Evolutionary conservation across 2,888 invertebrate genomes (phyloP).

Genomic region (Anorthoa munda): DNA sequence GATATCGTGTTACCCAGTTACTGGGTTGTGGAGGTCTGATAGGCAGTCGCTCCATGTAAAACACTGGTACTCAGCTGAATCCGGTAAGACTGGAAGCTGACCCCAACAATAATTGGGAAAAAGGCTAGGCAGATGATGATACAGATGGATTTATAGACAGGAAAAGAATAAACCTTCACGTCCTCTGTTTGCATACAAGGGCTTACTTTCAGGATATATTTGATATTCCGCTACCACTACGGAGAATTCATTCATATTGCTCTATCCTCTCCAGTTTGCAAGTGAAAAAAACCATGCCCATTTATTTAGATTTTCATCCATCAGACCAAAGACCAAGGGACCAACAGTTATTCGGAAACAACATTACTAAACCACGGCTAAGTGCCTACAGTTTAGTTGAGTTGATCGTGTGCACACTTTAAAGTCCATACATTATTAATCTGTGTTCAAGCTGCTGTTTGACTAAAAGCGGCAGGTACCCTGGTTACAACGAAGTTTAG

Average conservation of each 20-base stretch:
- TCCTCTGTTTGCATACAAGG: background rate
- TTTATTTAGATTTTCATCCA: background rate
- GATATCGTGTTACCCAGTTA: too few species aligned
- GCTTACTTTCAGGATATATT: background rate
- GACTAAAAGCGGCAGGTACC: conserved; percentile 7
- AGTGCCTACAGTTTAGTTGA: background rate
- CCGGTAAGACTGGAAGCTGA: too few species aligned
- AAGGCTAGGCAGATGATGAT: too few species aligned
- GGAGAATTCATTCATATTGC: background rate
- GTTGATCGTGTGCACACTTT: conserved; percentile 1
- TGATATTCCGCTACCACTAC: background rate
- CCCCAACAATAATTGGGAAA: too few species aligned
- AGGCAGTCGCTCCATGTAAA: too few species aligned
- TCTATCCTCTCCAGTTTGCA: too few species aligned
- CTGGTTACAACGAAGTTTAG: conserved; percentile 15
- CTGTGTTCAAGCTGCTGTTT: conserved; percentile 17
- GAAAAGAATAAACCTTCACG: background rate
- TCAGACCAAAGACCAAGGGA: background rate
- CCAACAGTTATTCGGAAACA: conserved; percentile 2
- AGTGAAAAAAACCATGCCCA: background rate
- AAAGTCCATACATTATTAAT: conserved; percentile 26
- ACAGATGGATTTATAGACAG: too few species aligned
- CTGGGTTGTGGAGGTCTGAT: too few species aligned
- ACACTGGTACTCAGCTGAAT: too few species aligned
- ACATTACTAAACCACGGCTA: background rate